phyloP scores from a whole-genome alignment of 1,140 invertebrate genomes.

The Drosophila guanche region DNA sequence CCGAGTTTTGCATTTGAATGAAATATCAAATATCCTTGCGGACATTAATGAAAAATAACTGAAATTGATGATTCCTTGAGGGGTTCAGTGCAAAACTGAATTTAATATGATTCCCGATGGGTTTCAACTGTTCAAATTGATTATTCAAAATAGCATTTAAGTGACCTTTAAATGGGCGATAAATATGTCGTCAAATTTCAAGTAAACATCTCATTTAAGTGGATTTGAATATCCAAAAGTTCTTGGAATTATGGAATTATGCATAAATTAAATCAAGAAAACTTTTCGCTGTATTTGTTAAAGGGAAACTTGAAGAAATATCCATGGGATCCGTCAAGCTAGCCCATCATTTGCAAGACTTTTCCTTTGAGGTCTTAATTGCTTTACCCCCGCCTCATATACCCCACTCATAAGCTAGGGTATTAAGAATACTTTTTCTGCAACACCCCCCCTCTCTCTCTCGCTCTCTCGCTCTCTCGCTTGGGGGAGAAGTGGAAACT shows the following conservation, averaged over 20 bases:
- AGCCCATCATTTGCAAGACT: constrained; percentile 47
- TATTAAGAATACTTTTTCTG: constrained; percentile 38
- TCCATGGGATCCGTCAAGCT: constrained; percentile 38
- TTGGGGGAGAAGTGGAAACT: neutral
- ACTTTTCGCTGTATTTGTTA: too few relatives aligned
- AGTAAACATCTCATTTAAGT: too few relatives aligned
- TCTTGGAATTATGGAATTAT: too few relatives aligned
- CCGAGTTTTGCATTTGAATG: constrained; percentile 31
- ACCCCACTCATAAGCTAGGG: constrained; percentile 9
- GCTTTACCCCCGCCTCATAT: constrained; percentile 31
- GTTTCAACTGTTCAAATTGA: too few relatives aligned
- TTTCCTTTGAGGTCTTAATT: constrained; percentile 44
- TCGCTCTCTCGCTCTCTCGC: constrained; percentile 12
- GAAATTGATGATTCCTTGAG: constrained; percentile 13
- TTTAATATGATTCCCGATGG: too few relatives aligned
- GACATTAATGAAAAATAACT: constrained; percentile 35
- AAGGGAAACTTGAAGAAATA: constrained; percentile 34
- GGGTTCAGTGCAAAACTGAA: neutral
- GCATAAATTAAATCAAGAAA: too few relatives aligned
- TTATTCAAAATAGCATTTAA: too few relatives aligned
- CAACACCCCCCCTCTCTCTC: constrained; percentile 2
- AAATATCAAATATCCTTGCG: constrained; percentile 48
- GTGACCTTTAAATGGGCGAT: too few relatives aligned
- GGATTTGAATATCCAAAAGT: too few relatives aligned
- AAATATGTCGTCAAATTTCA: too few relatives aligned